phyloP scores from a whole-genome alignment of 2,113 vertebrate genomes.

The Prionailurus bengalensis region DNA sequence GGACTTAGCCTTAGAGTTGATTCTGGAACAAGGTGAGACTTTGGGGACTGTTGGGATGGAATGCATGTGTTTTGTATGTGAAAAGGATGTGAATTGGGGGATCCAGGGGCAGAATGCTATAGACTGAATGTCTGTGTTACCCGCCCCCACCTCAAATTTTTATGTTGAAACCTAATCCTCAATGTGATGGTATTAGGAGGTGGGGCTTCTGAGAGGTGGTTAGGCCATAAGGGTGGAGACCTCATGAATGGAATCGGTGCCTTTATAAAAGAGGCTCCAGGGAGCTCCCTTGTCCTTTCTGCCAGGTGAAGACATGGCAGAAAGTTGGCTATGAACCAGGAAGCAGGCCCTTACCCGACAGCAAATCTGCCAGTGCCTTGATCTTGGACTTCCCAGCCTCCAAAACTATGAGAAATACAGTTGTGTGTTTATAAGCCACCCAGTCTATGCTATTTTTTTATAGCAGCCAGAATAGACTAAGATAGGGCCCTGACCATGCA shows the following conservation, averaged over 20 bases:
- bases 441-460: background rate
- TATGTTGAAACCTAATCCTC: background rate
- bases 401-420: too few species aligned
- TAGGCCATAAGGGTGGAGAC: background rate
- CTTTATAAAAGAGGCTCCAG: background rate
- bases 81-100: background rate
- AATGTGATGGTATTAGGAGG: background rate
- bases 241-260: background rate
- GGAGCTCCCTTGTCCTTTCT: background rate
- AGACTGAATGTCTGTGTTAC: background rate
- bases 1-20: background rate
- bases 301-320: background rate
- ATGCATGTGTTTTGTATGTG: background rate
- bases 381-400: background rate
- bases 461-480: background rate
- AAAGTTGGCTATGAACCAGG: background rate
- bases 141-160: accelerated
- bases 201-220: background rate
- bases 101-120: background rate
- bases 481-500: too few species aligned
- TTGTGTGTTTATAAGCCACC: background rate
- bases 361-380: background rate
- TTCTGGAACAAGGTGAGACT: background rate
- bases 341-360: background rate
- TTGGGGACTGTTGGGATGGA: background rate